These are phyloP conservation scores for Limenitis camilla DNA, from an alignment of 2,888 invertebrate genomes.

Conservation along the genomic window DNA sequence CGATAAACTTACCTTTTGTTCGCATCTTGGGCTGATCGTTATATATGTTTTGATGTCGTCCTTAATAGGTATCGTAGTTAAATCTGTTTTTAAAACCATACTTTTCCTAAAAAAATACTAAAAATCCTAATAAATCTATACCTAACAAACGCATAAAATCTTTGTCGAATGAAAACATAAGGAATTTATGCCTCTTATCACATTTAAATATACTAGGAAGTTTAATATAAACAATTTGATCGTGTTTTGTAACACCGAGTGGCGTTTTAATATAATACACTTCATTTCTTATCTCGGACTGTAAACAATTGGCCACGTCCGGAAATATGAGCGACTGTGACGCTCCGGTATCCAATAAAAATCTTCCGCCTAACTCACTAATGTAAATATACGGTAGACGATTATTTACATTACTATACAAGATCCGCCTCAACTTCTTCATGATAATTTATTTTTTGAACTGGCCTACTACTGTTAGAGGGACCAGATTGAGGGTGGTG, in stretches of 20 bases:
- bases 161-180: slow-evolving; percentile 29
- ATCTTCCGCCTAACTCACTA: neutral
- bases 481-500: too few species aligned
- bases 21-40: too few species aligned
- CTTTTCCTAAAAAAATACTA: too few species aligned
- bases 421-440: too few species aligned
- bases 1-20: too few species aligned
- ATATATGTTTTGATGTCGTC: too few species aligned
- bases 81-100: too few species aligned
- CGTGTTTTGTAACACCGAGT: slow-evolving; percentile 37
- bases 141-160: slow-evolving; percentile 29
- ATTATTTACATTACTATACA: too few species aligned
- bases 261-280: slow-evolving; percentile 48
- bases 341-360: slow-evolving; percentile 16
- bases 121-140: too few species aligned
- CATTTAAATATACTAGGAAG: slow-evolving; percentile 24
- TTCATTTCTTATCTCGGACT: slow-evolving; percentile 21
- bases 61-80: too few species aligned
- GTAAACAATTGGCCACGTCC: slow-evolving; percentile 5
- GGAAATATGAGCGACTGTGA: slow-evolving; percentile 20
- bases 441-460: too few species aligned
- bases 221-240: slow-evolving; percentile 20
- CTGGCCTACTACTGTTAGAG: too few species aligned
- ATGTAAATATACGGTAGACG: neutral
- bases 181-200: slow-evolving; percentile 27